phyloP scores from a whole-genome alignment of 2,797 vertebrate species.

The Cygnus olor region DNA sequence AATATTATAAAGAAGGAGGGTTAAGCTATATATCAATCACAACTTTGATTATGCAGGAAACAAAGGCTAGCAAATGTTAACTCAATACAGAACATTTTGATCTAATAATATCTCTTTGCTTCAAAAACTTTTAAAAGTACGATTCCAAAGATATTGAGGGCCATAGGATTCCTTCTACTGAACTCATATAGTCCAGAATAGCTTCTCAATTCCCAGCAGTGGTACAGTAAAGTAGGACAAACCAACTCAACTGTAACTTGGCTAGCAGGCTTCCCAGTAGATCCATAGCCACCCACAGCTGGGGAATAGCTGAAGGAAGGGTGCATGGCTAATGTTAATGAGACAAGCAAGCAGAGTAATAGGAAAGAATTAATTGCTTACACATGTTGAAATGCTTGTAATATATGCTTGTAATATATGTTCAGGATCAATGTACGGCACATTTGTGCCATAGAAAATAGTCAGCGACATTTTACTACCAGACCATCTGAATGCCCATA shows the following conservation, averaged over 20 bases:
- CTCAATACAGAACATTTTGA: slow-evolving; percentile 22
- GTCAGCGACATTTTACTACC: neutral
- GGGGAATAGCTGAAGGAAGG: neutral
- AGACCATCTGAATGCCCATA: neutral
- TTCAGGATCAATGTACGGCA: neutral
- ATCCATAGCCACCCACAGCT: neutral
- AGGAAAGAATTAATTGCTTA: neutral
- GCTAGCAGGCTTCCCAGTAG: neutral
- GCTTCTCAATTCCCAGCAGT: neutral
- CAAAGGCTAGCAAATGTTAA: slow-evolving; percentile 30
- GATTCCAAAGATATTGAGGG: neutral
- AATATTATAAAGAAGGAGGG: slow-evolving; percentile 29
- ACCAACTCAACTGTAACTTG: neutral
- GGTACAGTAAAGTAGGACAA: neutral
- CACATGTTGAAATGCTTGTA: neutral
- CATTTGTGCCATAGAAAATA: neutral
- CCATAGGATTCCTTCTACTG: neutral
- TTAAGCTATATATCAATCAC: slow-evolving; percentile 59
- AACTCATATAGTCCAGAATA: neutral
- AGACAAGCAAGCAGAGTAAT: neutral
- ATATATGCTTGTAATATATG: neutral
- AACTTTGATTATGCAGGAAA: slow-evolving; percentile 38
- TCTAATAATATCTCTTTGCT: slow-evolving; percentile 28
- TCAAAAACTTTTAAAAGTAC: neutral
- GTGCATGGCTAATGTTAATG: neutral